Evolutionary conservation across 2,888 invertebrate genomes (phyloP), one percentile per base, ranked within the genome.

Genomic region (Baronia brevicornis): DNA sequence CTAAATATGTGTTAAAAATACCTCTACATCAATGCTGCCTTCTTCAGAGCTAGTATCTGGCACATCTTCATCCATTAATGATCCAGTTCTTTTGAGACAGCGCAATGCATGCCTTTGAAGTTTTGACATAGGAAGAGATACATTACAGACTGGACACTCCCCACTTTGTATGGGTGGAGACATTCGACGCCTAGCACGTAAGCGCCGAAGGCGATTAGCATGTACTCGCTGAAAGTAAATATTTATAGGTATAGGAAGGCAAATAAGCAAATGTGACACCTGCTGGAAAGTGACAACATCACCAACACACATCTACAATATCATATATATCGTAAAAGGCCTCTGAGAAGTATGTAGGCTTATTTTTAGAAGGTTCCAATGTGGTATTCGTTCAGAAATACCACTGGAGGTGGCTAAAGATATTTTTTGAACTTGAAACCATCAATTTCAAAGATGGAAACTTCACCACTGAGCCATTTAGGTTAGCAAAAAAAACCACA

Each of bases 1-100:
- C 3, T 7, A n/a, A 11, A 8, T n/a, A 21, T 4, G 2, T n/a
- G n/a, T n/a, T 3, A 21, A 3, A 32, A 28, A 71, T 19, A 90
- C 91, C 79, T 92, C 93, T 1, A 93, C 93, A 69, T 94, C 95
- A 35, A 94, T 94, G 37, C 90, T 91, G 56, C 92, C 93, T 33
- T 93, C 93, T 42, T 90, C 90, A 0, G 69, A 72, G 38, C 88
- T 87, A 5, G 77, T 79, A 19, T 84, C 84, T 0, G 80, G 73
- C 0, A 82, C 60, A 23, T 75, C 78, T 43, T 93, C 93, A 40
- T 89, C 89, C 31, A 88, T 68, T 1, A 58, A 46, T 0, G 73
- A 84, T 0, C 75, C 84, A 0, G 73, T 75, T 0, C 71, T 23
- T 54, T 75, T 80, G 18, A 78, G 60, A 12, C 78, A 90, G 61